A percentile compares a stretch with the other conserved stretches of the same genome.
These are phyloP conservation scores for Hydropotes inermis DNA, from an alignment of 2,113 vertebrate genomes.

Conservation along the genomic window DNA sequence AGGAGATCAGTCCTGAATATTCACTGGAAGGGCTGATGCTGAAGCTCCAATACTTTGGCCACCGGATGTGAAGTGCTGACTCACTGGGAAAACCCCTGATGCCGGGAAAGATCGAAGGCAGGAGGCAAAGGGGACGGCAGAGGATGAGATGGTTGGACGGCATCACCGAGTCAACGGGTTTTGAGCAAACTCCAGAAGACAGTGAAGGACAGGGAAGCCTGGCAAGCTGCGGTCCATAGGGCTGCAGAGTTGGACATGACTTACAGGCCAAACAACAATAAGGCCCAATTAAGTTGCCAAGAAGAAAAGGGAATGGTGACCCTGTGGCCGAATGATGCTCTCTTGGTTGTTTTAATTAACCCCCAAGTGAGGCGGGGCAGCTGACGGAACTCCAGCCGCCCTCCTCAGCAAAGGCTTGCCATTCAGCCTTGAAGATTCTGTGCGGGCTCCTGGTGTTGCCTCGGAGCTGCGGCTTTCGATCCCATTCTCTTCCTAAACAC, in stretches of 20 bases:
- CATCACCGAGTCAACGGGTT: neutral
- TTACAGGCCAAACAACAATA: neutral
- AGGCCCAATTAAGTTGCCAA: neutral
- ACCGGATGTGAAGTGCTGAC: neutral
- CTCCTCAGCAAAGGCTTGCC: neutral
- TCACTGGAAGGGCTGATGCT: neutral
- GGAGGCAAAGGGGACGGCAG: neutral
- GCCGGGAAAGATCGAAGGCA: neutral
- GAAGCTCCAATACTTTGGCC: neutral
- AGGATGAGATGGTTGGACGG: neutral
- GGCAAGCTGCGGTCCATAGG: neutral
- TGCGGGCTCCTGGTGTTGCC: neutral
- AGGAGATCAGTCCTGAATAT: neutral
- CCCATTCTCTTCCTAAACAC: neutral
- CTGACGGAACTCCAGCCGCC: neutral
- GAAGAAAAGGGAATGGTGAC: neutral
- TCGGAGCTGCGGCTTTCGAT: neutral
- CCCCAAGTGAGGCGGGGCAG: accelerated
- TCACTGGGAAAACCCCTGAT: neutral
- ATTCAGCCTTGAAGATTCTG: accelerated
- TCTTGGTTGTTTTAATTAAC: neutral
- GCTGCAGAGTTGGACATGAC: neutral
- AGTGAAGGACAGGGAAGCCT: neutral
- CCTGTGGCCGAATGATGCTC: neutral
- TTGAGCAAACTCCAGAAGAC: neutral